Base-by-base conservation (phyloP, 1,140 invertebrate species). In the Oppia nitens region DNA sequence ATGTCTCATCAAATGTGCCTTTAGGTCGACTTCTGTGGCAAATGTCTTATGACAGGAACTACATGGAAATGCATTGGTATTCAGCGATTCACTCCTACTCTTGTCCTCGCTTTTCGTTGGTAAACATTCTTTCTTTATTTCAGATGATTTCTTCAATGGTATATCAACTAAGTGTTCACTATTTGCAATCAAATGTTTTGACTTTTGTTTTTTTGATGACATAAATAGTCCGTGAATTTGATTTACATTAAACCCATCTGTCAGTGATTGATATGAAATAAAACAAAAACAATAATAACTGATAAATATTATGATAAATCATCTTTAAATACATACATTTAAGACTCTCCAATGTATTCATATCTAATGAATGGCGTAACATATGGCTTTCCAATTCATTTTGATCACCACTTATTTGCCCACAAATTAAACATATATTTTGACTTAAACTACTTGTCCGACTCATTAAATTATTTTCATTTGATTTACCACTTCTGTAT, bases 11-110 rank as follows among this genome's bases (percentile, higher is more conserved):
- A 60, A 26, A 48, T 62, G 61, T 27, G 53, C 57, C 50, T 62
- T 61, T 11, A 61, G 24, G 54, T 61, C 60, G 21, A 61, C 60
- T 59, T 61, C 55, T 12, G 60, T 61, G 20, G 60, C 60, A 48
- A 61, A 61, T 24, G 60, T 61, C 24, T 61, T 61, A 49, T 61
- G 60, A 59, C 60, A 61, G 21, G 27, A 27, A 21, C 55, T 51
- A 45, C 60, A 61, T 4, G 60, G 60, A 53, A 50, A 61, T 14
- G 57, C 56, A 20, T 45, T 25, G 4, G 56, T 21, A 3, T 20
- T 25, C 20, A 32, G 17, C 9, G 55, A 17, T 27, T 11, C 21
- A 26, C 17, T 45, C n/a, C 17, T 47, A 29, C 20, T n/a, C n/a
- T n/a, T n/a, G n/a, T n/a, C n/a, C n/a, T n/a, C n/a, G n/a, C n/a